These are phyloP conservation scores for Todiramphus saurophagus DNA, from an alignment of 2,113 vertebrate species.

Conservation along the genomic window DNA sequence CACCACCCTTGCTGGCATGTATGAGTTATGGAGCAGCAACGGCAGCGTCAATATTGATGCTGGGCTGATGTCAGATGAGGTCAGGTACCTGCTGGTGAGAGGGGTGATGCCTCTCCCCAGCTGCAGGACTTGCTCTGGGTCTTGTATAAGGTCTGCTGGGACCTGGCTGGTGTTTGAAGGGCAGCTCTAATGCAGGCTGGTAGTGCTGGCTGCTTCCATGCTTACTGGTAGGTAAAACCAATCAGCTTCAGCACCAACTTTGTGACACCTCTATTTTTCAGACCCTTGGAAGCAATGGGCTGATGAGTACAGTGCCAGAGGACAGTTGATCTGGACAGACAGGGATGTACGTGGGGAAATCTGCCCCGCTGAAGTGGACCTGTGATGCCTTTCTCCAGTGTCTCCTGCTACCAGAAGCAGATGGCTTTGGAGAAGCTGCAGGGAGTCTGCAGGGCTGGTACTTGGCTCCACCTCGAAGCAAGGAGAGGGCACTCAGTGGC, in stretches of 20 bases:
- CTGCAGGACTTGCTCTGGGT: rapidly evolving
- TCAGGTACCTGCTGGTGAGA: neutral
- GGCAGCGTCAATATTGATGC: rapidly evolving
- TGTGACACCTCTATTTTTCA: rapidly evolving
- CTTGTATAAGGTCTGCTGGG: neutral
- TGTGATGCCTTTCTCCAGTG: neutral
- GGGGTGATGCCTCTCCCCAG: neutral
- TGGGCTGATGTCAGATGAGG: neutral
- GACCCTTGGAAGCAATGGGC: rapidly evolving
- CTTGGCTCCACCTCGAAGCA: rapidly evolving
- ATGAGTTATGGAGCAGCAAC: neutral
- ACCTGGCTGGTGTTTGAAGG: neutral
- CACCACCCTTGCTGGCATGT: neutral
- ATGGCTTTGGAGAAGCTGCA: neutral
- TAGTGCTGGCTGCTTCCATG: rapidly evolving
- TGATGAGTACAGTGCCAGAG: rapidly evolving
- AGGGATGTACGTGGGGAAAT: neutral
- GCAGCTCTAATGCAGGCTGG: rapidly evolving
- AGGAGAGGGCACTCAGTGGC: neutral
- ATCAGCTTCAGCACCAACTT: neutral
- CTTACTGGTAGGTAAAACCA: neutral
- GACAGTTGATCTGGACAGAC: too few relatives aligned
- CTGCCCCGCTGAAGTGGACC: rapidly evolving
- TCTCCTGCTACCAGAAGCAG: neutral
- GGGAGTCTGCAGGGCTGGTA: too few relatives aligned